A percentile compares a stretch with the other conserved stretches of the same genome.
These are phyloP conservation scores for Alsophila aescularia DNA, from an alignment of 2,888 invertebrate genomes.

Conservation along the genomic window DNA sequence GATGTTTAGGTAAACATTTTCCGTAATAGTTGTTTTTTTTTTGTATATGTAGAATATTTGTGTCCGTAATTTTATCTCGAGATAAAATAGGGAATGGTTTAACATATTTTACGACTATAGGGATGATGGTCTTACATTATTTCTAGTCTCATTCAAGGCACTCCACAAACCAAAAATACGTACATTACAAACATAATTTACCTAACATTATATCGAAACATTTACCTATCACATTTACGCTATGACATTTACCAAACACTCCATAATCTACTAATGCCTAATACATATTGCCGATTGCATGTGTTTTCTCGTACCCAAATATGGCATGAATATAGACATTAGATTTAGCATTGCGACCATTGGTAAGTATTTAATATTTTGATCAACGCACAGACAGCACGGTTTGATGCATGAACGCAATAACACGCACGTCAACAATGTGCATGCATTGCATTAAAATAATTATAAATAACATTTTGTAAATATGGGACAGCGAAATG, in stretches of 20 bases:
- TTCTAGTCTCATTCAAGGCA: constrained; percentile 58
- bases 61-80: constrained; percentile 52
- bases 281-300: constrained; percentile 13
- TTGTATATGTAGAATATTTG: constrained; percentile 48
- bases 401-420: constrained; percentile 70
- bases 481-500: constrained; percentile 79
- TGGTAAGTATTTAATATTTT: constrained; percentile 57
- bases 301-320: constrained; percentile 27
- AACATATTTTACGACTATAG: constrained; percentile 38
- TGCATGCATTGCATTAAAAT: constrained; percentile 54
- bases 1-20: constrained; percentile 78
- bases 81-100: constrained; percentile 65
- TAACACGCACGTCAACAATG: constrained; percentile 47
- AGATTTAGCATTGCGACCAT: constrained; percentile 35
- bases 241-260: constrained; percentile 15
- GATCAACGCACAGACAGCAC: constrained; percentile 60
- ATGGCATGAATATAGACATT: constrained; percentile 42
- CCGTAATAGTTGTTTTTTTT: constrained; percentile 61
- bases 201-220: constrained; percentile 33
- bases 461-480: constrained; percentile 64
- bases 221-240: constrained; percentile 40
- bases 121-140: constrained; percentile 50
- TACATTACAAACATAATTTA: constrained; percentile 50
- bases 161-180: constrained; percentile 56
- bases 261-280: constrained; percentile 3